Percentiles rank a stretch among this genome's conserved stretches.
phyloP scores from a whole-genome alignment of 1,140 invertebrate species.

The Aricia agestis region DNA sequence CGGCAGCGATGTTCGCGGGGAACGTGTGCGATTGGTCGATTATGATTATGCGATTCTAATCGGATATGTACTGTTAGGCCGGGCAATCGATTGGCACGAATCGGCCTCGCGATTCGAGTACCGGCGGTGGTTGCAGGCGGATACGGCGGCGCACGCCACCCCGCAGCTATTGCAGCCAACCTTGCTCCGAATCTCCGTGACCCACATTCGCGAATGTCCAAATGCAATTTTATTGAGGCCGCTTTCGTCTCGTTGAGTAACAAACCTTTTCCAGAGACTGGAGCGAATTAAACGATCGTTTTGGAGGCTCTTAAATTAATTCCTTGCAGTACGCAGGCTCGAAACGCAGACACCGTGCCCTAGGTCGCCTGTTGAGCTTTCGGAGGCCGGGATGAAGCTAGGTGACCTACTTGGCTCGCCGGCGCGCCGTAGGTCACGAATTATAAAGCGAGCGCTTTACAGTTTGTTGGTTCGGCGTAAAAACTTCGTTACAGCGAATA shows the following conservation, averaged over 20 bases:
- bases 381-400: background rate
- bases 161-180: conserved; percentile 51
- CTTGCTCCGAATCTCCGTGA: conserved; percentile 69
- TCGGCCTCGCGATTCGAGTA: conserved; percentile 62
- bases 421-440: conserved; percentile 43
- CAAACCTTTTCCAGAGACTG: conserved; percentile 10
- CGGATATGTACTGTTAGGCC: conserved; percentile 55
- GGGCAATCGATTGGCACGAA: conserved; percentile 54
- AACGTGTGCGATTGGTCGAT: conserved; percentile 10
- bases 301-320: background rate
- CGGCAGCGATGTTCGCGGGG: background rate
- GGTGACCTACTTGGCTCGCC: conserved; percentile 57
- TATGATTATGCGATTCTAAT: conserved; percentile 40
- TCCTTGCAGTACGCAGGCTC: background rate
- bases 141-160: conserved; percentile 56
- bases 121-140: conserved; percentile 55
- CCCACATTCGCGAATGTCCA: conserved; percentile 61
- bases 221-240: conserved; percentile 63
- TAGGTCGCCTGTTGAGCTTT: background rate
- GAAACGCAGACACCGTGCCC: background rate
- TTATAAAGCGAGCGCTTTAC: conserved; percentile 12
- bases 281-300: background rate
- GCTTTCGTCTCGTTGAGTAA: conserved; percentile 42
- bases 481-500: background rate
- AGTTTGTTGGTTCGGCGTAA: conserved; percentile 7